Percentiles rank a stretch among this genome's conserved stretches.
Evolutionary conservation across 1,140 invertebrate species (phyloP).

Genomic region (Drosophila gunungcola): DNA sequence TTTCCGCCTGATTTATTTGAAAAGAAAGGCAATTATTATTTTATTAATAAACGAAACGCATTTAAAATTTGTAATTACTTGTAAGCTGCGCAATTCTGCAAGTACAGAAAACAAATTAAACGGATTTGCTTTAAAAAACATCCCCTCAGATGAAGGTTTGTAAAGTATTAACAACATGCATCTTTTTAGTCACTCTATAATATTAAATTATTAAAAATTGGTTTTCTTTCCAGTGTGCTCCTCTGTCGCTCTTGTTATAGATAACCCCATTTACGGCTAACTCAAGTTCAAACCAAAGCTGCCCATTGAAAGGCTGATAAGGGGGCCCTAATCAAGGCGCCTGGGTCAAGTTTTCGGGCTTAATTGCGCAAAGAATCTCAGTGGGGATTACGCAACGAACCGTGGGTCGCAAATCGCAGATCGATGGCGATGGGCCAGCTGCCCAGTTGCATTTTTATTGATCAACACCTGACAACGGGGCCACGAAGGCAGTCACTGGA

Average conservation of each 20-base stretch:
- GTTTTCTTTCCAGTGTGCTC: slow-evolving; percentile 5
- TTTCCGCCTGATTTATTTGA: background rate
- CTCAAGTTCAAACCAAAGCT: slow-evolving; percentile 42
- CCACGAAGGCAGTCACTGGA: slow-evolving; percentile 30
- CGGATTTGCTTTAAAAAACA: no score
- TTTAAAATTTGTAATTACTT: background rate
- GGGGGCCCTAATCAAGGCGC: slow-evolving; percentile 43
- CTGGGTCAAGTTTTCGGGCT: slow-evolving; percentile 65
- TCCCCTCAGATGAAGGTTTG: no score
- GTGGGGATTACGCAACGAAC: slow-evolving; percentile 46
- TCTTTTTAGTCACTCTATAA: no score
- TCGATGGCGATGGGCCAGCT: slow-evolving; percentile 40
- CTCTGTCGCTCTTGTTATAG: slow-evolving; percentile 11
- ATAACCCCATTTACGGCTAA: slow-evolving; percentile 57
- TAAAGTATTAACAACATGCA: no score
- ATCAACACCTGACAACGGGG: slow-evolving; percentile 78
- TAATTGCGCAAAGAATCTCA: slow-evolving; percentile 67
- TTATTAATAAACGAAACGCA: background rate
- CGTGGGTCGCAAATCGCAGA: slow-evolving; percentile 13
- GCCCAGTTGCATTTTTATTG: slow-evolving; percentile 73
- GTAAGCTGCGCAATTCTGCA: background rate
- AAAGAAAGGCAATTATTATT: background rate
- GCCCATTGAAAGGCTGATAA: slow-evolving; percentile 39
- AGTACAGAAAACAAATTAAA: no score
- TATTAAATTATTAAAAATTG: background rate